Conservation (phyloP, 2,797 vertebrate species). For the Artibeus lituratus region DNA sequence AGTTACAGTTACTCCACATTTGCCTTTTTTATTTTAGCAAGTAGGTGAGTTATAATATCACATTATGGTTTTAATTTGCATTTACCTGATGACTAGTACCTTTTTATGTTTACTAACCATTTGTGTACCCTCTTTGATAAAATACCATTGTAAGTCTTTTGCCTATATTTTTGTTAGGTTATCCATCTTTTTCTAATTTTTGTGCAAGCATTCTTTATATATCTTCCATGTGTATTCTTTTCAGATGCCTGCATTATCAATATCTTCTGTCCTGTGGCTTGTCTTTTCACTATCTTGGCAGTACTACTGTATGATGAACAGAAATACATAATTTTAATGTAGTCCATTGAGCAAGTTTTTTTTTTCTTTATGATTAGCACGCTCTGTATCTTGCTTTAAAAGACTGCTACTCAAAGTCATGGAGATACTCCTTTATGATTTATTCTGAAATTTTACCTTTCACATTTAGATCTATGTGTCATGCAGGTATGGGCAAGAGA, state of each 20-base stretch:
- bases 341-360: not conserved
- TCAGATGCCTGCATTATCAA: not conserved
- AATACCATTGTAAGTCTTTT: not conserved
- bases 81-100: not conserved
- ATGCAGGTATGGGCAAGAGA: not conserved
- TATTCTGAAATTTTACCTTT: not conserved
- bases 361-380: not conserved
- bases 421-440: not conserved
- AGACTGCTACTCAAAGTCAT: not conserved
- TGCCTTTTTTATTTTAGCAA: constrained; percentile 16
- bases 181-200: not conserved
- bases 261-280: not conserved
- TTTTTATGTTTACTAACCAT: not conserved
- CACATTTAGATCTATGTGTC: not conserved
- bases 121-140: not conserved
- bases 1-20: constrained; percentile 10
- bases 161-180: not conserved
- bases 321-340: not conserved
- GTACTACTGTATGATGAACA: not conserved
- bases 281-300: not conserved
- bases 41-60: not conserved
- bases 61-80: constrained; percentile 20
- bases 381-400: not conserved
- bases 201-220: not conserved
- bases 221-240: not conserved